Conservation (phyloP, 37 sponge, comb jelly and placozoan species). For the Agelas oroides region DNA sequence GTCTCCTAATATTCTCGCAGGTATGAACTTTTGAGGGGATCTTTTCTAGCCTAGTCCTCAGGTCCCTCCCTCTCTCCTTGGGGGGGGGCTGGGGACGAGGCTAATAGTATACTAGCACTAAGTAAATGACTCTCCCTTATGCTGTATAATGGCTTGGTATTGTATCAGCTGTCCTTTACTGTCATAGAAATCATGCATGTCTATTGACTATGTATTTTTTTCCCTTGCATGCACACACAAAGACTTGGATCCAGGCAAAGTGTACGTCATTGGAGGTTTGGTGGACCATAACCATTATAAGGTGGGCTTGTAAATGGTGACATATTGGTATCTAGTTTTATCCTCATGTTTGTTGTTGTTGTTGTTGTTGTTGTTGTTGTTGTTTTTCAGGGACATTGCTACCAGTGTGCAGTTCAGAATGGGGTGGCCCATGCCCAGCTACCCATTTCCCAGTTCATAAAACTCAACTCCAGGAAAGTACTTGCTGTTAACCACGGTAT, state of each 20-base stretch:
- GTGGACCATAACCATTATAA: constrained; percentile 96
- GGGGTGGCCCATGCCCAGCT: constrained; percentile 86
- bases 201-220: background rate
- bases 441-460: constrained; percentile 68
- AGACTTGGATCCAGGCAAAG: constrained; percentile 77
- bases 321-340: too few relatives aligned
- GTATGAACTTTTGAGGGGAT: background rate
- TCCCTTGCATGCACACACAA: background rate
- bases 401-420: constrained; percentile 53
- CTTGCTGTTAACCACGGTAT: constrained; percentile 89
- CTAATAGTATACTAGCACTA: too few relatives aligned
- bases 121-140: too few relatives aligned
- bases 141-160: too few relatives aligned
- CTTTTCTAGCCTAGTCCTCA: too few relatives aligned
- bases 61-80: too few relatives aligned
- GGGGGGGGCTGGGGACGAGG: too few relatives aligned
- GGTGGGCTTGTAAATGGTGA: too few relatives aligned
- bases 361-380: background rate
- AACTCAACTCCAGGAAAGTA: constrained; percentile 74
- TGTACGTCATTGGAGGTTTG: constrained; percentile 91
- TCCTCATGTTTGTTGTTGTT: background rate
- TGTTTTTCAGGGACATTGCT: constrained; percentile 73
- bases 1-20: constrained; percentile 76
- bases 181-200: background rate
- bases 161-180: too few relatives aligned